Base-by-base conservation (phyloP, 2,888 invertebrate genomes). In the Pollenia griseotomentosa region DNA sequence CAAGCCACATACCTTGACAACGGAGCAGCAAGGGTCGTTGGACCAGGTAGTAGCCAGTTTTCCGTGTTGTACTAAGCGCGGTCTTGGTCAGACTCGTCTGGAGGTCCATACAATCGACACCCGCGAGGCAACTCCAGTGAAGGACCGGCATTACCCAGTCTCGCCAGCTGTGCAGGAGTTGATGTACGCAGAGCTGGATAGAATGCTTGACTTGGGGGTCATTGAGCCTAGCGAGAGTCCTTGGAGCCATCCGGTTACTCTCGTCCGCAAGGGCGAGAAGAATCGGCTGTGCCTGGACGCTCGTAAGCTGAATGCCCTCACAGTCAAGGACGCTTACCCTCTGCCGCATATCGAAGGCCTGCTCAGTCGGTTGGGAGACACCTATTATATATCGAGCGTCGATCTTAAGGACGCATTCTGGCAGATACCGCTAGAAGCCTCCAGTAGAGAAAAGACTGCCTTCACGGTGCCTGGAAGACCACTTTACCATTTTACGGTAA, bases 401-500 rank as follows among this genome's bases (percentile, higher is more conserved):
- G 40, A 63, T 9, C 42, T 63, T n/a, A 42, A 63, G n/a, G 61
- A 63, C 40, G 42, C 61, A 9, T 65, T 65, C 19, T 65, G 44
- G 65, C 65, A 65, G 66, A 66, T 66, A 23, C 46, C 66, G 23
- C 14, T 66, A 48, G 66, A 66, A 0, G 19, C 19, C 2, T 46
- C 46, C 8, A 78, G 66, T 78, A 65, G 78, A 23, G 55, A 57
- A n/a, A 79, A 79, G 16, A 68, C 23, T 23, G 53, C 51, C 23
- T 23, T 23, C 23, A 23, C 2, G 23, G 23, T 23, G 23, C 23
- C 23, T 10, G 78, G 59, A 5, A 16, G 55, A 66, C 68, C 68
- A 6, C 46, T 68, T 10, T 79, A 79, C 44, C 78, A 79, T 2
- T 79, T 51, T 19, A 79, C 46, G 12, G 79, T 79, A 12, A 70